Evolutionary conservation across 2,113 vertebrate genomes (phyloP).

Genomic region (Gallinago undulata): DNA sequence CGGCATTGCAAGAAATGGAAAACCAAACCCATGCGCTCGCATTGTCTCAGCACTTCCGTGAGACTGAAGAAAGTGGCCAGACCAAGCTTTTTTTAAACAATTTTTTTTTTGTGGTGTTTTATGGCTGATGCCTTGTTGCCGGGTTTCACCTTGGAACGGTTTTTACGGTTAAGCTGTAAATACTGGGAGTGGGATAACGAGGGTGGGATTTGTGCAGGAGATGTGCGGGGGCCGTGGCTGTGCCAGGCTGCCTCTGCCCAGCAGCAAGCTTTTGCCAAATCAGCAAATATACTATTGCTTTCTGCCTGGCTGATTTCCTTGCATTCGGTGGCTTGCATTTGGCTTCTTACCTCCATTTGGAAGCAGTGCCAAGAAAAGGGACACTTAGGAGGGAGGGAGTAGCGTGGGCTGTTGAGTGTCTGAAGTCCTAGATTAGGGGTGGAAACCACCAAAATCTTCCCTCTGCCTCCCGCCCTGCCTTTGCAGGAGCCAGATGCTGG

Average conservation of each 20-base stretch:
- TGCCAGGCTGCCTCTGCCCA: neutral
- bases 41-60: neutral
- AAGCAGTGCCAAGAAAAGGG: neutral
- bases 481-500: neutral
- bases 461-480: neutral
- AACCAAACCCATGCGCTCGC: neutral
- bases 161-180: neutral
- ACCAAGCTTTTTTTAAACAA: neutral
- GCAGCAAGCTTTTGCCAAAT: neutral
- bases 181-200: neutral
- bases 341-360: neutral
- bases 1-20: neutral
- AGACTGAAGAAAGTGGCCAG: neutral
- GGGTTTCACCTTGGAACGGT: neutral
- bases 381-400: rapidly evolving
- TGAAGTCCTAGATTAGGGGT: neutral
- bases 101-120: neutral
- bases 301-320: neutral
- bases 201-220: neutral
- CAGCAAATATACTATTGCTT: neutral
- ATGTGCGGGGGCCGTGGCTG: neutral
- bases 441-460: neutral
- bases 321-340: neutral
- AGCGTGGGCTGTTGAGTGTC: neutral
- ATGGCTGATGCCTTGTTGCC: neutral